A percentile compares a stretch with the other conserved stretches of the same genome.
These are phyloP conservation scores for Clarias macrocephalus DNA, from an alignment of 2,113 vertebrate species.

Conservation along the genomic window DNA sequence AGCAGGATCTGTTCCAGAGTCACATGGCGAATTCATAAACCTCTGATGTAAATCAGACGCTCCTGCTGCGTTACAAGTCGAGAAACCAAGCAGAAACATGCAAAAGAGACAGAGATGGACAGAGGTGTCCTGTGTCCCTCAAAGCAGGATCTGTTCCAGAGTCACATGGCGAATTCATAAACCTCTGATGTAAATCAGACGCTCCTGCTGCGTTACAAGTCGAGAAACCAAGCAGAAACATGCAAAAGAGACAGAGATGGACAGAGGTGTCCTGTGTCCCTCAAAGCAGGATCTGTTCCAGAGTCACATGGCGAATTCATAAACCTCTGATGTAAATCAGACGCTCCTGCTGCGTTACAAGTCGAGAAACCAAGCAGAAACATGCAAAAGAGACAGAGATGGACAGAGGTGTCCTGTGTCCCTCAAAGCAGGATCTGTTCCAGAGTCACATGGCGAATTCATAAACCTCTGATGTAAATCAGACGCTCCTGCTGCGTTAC, in stretches of 20 bases:
- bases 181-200: neutral
- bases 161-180: constrained; percentile 8
- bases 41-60: neutral
- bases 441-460: constrained; percentile 4
- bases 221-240: too few relatives aligned
- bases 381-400: too few relatives aligned
- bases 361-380: neutral
- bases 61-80: neutral
- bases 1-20: neutral
- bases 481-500: neutral
- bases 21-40: constrained; percentile 7
- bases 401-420: too few relatives aligned
- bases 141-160: neutral
- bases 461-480: neutral
- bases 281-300: neutral
- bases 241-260: too few relatives aligned
- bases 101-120: too few relatives aligned
- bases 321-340: neutral
- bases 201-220: neutral
- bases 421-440: neutral
- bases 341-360: neutral
- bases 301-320: constrained; percentile 6
- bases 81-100: too few relatives aligned
- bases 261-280: too few relatives aligned
- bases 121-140: neutral